Evolutionary conservation across 2,888 invertebrate genomes (phyloP), one percentile per base, ranked within the genome.

Genomic region (Aphidoletes aphidimyza): DNA sequence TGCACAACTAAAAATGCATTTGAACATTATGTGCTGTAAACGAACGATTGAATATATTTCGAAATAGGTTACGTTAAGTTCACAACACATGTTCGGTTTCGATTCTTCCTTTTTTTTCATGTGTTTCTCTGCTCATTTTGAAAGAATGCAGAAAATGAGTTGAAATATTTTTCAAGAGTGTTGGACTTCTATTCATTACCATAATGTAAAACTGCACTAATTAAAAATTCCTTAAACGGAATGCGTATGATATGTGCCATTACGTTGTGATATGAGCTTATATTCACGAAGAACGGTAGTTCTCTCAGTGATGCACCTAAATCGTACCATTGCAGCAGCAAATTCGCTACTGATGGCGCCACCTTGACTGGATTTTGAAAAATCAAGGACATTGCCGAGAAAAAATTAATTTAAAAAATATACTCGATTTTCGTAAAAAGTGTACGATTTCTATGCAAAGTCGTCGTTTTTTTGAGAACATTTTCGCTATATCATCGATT

Each of bases 211-310:
- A 69, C 69, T 69, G 9, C 26, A 69, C 69, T 69, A 69, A 69
- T 69, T 69, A 69, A 69, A 69, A 69, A 69, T 69, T 69, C 69
- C 34, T 69, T 14, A 69, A 69, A 30, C 34, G 69, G 3, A 30
- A 30, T 69, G 30, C 34, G 69, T 14, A 69, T 30, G 30, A 69
- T 69, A 30, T 69, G 69, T 14, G 17, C 69, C 8, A 22, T 3
- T 54, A 9, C 3, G n/a, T 54, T n/a, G 6, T 54, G 14, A 54
- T 54, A 54, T 54, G 54, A 54, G n/a, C n/a, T n/a, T n/a, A n/a
- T n/a, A n/a, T n/a, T n/a, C n/a, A n/a, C n/a, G n/a, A n/a, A n/a
- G n/a, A n/a, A n/a, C n/a, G n/a, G n/a, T n/a, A n/a, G n/a, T n/a
- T n/a, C n/a, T n/a, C n/a, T n/a, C n/a, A n/a, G n/a, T n/a, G n/a